Evolutionary conservation across 2,888 invertebrate species (phyloP), one percentile per base, ranked within the genome.

Genomic region (Ophion ventricosus): DNA sequence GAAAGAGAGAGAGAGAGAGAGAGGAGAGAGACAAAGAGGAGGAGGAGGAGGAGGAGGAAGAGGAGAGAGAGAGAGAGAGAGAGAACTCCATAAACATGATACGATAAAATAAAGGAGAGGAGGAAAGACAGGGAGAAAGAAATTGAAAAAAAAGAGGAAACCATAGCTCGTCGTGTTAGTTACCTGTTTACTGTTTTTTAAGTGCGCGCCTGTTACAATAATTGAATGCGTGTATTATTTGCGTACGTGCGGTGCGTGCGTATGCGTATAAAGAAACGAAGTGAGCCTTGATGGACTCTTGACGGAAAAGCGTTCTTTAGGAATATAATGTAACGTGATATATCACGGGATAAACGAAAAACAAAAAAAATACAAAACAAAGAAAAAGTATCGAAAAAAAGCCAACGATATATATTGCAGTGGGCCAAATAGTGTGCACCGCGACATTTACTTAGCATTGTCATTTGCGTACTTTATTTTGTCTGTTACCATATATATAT

Each of bases 101-200:
- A 17, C 17, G 49, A 49, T 14, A 64, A 64, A 40, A 69, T 67
- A 86, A 64, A 81, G 87, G 67, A 83, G 77, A 74, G 85, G 78
- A 81, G 64, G 76, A 49, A 73, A 81, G 64, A 78, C 56, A 74
- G 26, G 75, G 75, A 29, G 64, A 80, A 63, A 20, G 54, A 57
- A n/a, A 26, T 61, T 25, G 54, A 69, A 20, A 64, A 63, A 56
- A 49, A 79, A 82, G 54, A 75, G 77, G 66, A 67, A 84, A 82
- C 70, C 70, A 72, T 80, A 81, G 70, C 83, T 74, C 76, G 80
- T 81, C 79, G 79, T 78, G 74, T 79, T 83, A 81, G 79, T 85
- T 85, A 83, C 82, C 80, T 84, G 80, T 85, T 85, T 85, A 85
- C 81, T 88, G 87, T 88, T 90, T 86, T 87, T 81, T 87, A 87